Conservation (phyloP, 2,797 vertebrate species). For the Sebastes taczanowskii region DNA sequence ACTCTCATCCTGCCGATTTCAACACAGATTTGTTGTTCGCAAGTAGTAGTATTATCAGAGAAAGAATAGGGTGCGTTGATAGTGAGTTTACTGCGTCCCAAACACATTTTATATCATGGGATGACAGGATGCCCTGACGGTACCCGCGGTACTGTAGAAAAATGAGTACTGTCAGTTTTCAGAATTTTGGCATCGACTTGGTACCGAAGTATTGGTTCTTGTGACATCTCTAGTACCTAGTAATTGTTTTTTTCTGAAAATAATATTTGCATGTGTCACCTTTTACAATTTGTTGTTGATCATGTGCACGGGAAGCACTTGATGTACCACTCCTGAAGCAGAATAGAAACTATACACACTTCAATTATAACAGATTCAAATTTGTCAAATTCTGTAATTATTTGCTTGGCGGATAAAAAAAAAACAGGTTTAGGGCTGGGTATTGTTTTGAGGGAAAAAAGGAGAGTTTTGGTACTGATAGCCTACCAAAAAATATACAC, state of each 20-base stretch:
- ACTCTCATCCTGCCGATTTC: too few relatives aligned
- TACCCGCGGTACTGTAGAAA: too few relatives aligned
- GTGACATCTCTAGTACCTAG: not conserved
- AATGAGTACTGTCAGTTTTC: too few relatives aligned
- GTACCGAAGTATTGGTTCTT: too few relatives aligned
- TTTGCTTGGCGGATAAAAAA: not conserved
- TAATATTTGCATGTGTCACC: not conserved
- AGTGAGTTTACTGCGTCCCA: too few relatives aligned
- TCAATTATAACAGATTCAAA: not conserved
- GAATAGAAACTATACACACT: not conserved
- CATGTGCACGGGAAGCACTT: not conserved
- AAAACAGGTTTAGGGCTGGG: not conserved
- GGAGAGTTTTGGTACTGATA: not conserved
- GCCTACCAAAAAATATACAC: not conserved
- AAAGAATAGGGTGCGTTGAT: too few relatives aligned
- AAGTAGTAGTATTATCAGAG: too few relatives aligned
- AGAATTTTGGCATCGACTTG: too few relatives aligned
- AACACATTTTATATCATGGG: too few relatives aligned
- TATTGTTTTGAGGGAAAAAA: not conserved
- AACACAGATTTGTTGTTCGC: too few relatives aligned
- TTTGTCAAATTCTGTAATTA: not conserved
- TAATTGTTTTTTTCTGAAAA: not conserved
- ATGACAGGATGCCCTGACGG: too few relatives aligned
- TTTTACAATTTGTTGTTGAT: not conserved
- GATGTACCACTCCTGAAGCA: not conserved